Conservation (phyloP, 2,797 vertebrate genomes). For the Oreonectes daqikongensis region DNA sequence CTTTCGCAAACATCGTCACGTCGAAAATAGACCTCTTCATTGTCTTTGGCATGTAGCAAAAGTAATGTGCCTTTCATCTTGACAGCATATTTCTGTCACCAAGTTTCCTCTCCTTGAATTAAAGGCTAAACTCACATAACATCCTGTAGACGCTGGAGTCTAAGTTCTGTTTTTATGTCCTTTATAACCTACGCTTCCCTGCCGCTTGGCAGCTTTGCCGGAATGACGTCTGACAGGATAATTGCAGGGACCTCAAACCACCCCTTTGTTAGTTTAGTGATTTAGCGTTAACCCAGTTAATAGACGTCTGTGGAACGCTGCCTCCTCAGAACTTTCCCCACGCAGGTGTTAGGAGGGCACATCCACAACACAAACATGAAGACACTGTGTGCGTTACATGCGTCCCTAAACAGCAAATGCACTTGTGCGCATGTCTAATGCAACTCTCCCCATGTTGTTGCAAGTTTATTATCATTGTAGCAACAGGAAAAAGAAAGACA, state of each 20-base stretch:
- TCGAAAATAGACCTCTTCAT: slow-evolving; percentile 67
- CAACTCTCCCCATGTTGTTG: slow-evolving; percentile 63
- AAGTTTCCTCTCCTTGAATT: slow-evolving; percentile 67
- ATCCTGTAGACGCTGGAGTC: slow-evolving; percentile 59
- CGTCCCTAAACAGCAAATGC: not conserved
- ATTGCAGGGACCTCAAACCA: not conserved
- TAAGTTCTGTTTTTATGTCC: slow-evolving; percentile 13
- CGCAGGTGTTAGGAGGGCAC: not conserved
- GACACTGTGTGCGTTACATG: not conserved
- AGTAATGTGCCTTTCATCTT: slow-evolving; percentile 62
- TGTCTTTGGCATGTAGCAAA: slow-evolving; percentile 64
- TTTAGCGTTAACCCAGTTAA: slow-evolving; percentile 29
- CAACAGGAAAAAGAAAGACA: slow-evolving; percentile 54
- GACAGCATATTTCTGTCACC: slow-evolving; percentile 61
- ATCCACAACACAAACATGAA: not conserved
- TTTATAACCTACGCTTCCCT: slow-evolving; percentile 19
- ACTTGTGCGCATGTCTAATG: slow-evolving; percentile 58
- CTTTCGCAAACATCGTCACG: slow-evolving; percentile 26
- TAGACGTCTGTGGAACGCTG: not conserved
- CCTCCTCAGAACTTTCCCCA: slow-evolving; percentile 11
- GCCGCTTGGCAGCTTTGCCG: not conserved
- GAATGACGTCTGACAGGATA: slow-evolving; percentile 29
- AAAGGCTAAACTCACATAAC: slow-evolving; percentile 64
- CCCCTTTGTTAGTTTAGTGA: slow-evolving; percentile 23
- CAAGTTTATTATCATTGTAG: slow-evolving; percentile 67